A percentile compares a stretch with the other conserved stretches of the same genome.
phyloP scores from a whole-genome alignment of 2,888 invertebrate species.

The Latrodectus elegans region DNA sequence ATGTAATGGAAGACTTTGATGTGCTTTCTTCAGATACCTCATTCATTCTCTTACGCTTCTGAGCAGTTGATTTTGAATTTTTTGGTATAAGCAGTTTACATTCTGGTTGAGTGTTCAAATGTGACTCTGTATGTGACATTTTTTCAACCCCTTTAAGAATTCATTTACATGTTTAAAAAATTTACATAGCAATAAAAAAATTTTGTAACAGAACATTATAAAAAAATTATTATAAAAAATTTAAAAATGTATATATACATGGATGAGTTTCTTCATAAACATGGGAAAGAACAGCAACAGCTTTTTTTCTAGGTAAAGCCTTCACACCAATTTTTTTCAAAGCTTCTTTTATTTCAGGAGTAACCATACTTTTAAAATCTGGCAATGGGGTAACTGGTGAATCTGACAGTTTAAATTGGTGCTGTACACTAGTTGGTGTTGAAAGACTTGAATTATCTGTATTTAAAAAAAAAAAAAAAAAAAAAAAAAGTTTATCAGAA shows the following conservation, averaged over 20 bases:
- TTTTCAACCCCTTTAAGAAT: neutral
- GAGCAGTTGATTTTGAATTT: neutral
- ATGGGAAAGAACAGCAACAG: constrained; percentile 77
- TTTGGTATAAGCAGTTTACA: neutral
- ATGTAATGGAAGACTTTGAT: neutral
- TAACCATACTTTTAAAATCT: constrained; percentile 77
- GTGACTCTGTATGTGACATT: neutral
- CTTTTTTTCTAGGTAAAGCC: constrained; percentile 77
- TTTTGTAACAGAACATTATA: neutral
- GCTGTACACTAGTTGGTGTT: neutral
- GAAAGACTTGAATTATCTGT: neutral
- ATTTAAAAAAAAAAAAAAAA: neutral
- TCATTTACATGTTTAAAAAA: neutral
- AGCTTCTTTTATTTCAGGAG: constrained; percentile 78
- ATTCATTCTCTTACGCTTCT: neutral
- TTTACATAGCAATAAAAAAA: neutral
- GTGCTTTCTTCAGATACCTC: neutral
- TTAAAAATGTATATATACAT: constrained; percentile 71
- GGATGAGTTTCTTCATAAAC: constrained; percentile 79
- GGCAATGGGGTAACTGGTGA: constrained; percentile 77
- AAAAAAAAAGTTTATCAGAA: neutral
- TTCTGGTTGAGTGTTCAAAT: neutral
- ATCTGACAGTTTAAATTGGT: constrained; percentile 29
- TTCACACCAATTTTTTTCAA: constrained; percentile 78
- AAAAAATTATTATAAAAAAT: neutral